phyloP scores from a whole-genome alignment of 2,888 invertebrate genomes.

The Ypsolopha scabrella region DNA sequence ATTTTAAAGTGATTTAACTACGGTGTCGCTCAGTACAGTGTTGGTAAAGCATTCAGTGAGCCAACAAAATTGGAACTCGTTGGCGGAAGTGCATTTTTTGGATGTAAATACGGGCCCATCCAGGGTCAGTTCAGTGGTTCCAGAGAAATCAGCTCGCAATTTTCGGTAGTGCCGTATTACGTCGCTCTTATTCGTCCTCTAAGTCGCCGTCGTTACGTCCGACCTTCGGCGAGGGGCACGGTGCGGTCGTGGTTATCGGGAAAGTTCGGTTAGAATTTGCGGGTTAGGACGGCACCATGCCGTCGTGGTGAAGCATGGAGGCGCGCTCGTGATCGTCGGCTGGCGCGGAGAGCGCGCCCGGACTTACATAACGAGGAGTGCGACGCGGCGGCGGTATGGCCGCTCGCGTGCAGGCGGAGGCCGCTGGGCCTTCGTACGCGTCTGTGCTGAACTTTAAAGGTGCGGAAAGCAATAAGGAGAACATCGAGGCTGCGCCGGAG shows the following conservation, averaged over 20 bases:
- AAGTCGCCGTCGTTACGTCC: slow-evolving; percentile 15
- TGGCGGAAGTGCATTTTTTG: slow-evolving; percentile 65
- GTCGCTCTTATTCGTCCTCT: background rate
- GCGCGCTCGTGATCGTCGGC: slow-evolving; percentile 70
- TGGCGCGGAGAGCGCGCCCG: slow-evolving; percentile 69
- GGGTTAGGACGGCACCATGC: slow-evolving; percentile 61
- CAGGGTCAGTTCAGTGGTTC: slow-evolving; percentile 64
- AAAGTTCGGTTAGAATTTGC: slow-evolving; percentile 36
- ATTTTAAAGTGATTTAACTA: slow-evolving; percentile 41
- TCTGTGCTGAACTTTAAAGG: slow-evolving; percentile 76
- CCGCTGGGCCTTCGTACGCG: slow-evolving; percentile 77
- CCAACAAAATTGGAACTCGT: slow-evolving; percentile 45
- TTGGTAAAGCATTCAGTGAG: slow-evolving; percentile 43
- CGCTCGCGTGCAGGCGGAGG: slow-evolving; percentile 64
- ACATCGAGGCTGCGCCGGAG: slow-evolving; percentile 52
- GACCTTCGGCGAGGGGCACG: slow-evolving; percentile 41
- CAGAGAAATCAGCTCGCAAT: slow-evolving; percentile 48
- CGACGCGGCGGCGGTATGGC: slow-evolving; percentile 66
- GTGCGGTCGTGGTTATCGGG: slow-evolving; percentile 35
- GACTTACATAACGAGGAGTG: slow-evolving; percentile 65
- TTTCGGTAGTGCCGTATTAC: slow-evolving; percentile 28
- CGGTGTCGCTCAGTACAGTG: slow-evolving; percentile 42
- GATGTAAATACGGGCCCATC: slow-evolving; percentile 65
- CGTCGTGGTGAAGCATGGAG: slow-evolving; percentile 64
- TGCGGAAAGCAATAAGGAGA: slow-evolving; percentile 72